These are phyloP conservation scores for Eupithecia vulgata DNA, from an alignment of 2,888 invertebrate species.

Conservation along the genomic window DNA sequence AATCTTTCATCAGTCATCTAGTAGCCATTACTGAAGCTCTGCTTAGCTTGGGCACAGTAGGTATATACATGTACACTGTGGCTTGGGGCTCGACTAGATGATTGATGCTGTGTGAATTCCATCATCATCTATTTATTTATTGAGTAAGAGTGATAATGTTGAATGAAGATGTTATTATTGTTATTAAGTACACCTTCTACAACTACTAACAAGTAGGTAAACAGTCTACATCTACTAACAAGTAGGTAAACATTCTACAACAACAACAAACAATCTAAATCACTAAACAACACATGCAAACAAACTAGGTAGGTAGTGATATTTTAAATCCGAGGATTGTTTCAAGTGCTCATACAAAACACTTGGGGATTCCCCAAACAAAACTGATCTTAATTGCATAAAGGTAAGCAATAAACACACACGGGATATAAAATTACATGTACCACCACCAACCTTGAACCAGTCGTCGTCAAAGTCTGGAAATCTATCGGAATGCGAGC, in stretches of 20 bases:
- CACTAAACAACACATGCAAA: background rate
- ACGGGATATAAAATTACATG: background rate
- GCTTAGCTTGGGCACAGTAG: too few relatives aligned
- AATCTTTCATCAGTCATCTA: too few relatives aligned
- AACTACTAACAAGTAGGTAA: too few relatives aligned
- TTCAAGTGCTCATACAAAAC: background rate
- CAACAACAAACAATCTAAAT: background rate
- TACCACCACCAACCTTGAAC: slow-evolving; percentile 47
- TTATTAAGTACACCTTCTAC: too few relatives aligned
- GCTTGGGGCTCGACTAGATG: too few relatives aligned
- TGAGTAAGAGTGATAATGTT: too few relatives aligned
- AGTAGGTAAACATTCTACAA: too few relatives aligned
- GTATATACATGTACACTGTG: too few relatives aligned
- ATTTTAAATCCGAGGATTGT: background rate
- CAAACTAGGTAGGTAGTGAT: background rate
- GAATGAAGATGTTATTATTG: background rate
- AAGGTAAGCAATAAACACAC: background rate
- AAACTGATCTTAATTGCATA: background rate
- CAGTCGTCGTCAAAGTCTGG: slow-evolving; percentile 44
- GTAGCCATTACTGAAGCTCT: too few relatives aligned
- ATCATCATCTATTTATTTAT: too few relatives aligned
- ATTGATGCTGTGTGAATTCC: too few relatives aligned
- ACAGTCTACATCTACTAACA: too few relatives aligned
- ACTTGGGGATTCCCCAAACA: background rate
- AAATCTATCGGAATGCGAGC: slow-evolving; percentile 25